A percentile compares a stretch with the other conserved stretches of the same genome.
These are phyloP conservation scores for Leucania comma DNA, from an alignment of 2,888 invertebrate species.

Conservation along the genomic window DNA sequence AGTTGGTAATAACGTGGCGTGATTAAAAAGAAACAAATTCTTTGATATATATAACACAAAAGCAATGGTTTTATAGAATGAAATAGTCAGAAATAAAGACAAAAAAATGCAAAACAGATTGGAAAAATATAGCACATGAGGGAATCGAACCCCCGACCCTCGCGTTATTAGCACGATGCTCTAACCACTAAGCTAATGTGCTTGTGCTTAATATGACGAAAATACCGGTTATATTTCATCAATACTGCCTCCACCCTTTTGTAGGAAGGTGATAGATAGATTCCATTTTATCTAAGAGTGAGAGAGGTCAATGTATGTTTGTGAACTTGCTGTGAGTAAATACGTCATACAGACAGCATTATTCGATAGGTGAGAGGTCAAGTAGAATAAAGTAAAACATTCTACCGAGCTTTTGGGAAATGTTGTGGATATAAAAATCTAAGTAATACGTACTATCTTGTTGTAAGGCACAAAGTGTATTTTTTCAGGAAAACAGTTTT, in stretches of 20 bases:
- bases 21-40: too few species aligned
- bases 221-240: background rate
- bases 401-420: too few species aligned
- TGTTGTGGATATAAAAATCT: too few species aligned
- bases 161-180: slow-evolving; percentile 21
- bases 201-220: background rate
- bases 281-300: background rate
- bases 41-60: too few species aligned
- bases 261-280: slow-evolving; percentile 3
- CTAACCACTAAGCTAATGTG: slow-evolving; percentile 10
- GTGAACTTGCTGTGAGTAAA: background rate
- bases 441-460: too few species aligned
- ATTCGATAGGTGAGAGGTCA: background rate
- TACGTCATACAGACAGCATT: background rate
- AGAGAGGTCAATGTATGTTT: background rate
- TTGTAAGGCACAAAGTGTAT: too few species aligned
- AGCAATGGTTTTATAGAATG: too few species aligned
- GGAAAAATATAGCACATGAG: slow-evolving; percentile 5
- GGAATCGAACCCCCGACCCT: slow-evolving; percentile 19
- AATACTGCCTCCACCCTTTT: background rate
- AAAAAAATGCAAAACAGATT: too few species aligned
- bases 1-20: too few species aligned
- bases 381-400: background rate
- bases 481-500: too few species aligned
- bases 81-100: too few species aligned